These are phyloP conservation scores for Fragum fragum DNA, from an alignment of 2,888 invertebrate species.

Conservation along the genomic window DNA sequence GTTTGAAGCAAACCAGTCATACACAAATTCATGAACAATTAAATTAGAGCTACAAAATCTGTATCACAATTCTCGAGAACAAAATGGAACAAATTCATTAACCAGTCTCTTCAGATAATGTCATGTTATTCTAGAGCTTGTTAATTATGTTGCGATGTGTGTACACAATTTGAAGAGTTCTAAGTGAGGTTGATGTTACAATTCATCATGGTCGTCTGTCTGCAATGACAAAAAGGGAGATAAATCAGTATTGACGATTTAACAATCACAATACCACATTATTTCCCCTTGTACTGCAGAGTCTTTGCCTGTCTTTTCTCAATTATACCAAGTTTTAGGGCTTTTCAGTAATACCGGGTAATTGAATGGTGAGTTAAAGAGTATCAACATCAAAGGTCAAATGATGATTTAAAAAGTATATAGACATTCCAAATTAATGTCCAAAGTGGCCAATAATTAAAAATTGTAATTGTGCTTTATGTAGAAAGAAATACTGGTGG, in stretches of 20 bases:
- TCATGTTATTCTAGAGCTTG: neutral
- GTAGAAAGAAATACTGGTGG: conserved; percentile 6
- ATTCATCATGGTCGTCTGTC: conserved; percentile 70
- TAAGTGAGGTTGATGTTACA: conserved; percentile 64
- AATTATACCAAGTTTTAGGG: no score
- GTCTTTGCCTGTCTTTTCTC: conserved; percentile 16
- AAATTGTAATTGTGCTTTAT: neutral
- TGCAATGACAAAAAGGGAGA: conserved; percentile 71
- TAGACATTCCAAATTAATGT: no score
- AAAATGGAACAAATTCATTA: neutral
- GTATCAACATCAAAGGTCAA: no score
- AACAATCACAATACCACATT: conserved; percentile 31
- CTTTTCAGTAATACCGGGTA: no score
- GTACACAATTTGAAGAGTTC: conserved; percentile 25
- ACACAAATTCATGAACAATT: no score
- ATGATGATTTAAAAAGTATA: no score
- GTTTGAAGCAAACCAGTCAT: no score
- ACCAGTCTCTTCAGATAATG: neutral
- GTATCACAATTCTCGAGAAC: neutral
- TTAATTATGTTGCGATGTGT: neutral
- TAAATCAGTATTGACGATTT: conserved; percentile 42
- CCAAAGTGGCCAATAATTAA: no score
- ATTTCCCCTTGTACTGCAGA: conserved; percentile 62
- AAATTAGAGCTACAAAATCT: neutral
- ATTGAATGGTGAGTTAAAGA: no score